phyloP scores from a whole-genome alignment of 1,140 invertebrate species.

The Hycleus cichorii region DNA sequence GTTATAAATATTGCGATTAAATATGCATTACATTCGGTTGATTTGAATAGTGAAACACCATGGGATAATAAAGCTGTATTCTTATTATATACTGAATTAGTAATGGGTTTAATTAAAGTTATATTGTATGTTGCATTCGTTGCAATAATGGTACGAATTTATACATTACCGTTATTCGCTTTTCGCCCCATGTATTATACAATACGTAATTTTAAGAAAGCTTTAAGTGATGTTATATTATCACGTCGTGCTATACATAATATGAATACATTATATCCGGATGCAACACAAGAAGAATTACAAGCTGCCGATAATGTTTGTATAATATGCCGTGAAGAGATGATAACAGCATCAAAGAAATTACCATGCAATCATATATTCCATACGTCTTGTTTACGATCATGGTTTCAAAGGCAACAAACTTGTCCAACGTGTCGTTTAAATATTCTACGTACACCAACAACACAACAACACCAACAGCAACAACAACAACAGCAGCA shows the following conservation, averaged over 20 bases:
- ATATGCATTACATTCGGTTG: slow-evolving; percentile 90
- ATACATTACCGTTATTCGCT: slow-evolving; percentile 96
- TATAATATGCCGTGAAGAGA: slow-evolving; percentile 96
- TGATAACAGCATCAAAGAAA: slow-evolving; percentile 87
- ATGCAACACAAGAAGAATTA: slow-evolving; percentile 91
- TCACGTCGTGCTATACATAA: slow-evolving; percentile 94
- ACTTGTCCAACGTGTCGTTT: slow-evolving; percentile 98
- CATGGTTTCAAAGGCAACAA: slow-evolving; percentile 99
- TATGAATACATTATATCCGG: slow-evolving; percentile 97
- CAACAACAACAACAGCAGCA: slow-evolving; percentile 34
- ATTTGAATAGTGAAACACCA: slow-evolving; percentile 90
- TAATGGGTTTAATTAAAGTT: slow-evolving; percentile 87
- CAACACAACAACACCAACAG: slow-evolving; percentile 37
- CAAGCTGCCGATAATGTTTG: slow-evolving; percentile 95
- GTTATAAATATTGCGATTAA: slow-evolving; percentile 92
- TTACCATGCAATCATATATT: slow-evolving; percentile 99
- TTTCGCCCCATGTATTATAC: slow-evolving; percentile 99
- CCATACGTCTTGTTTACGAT: slow-evolving; percentile 91
- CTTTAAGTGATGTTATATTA: slow-evolving; percentile 94
- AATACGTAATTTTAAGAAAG: slow-evolving; percentile 95
- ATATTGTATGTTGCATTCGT: slow-evolving; percentile 91
- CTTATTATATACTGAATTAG: slow-evolving; percentile 90
- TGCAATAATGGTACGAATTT: slow-evolving; percentile 89
- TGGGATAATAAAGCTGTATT: slow-evolving; percentile 99
- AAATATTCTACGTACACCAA: slow-evolving; percentile 78